A percentile compares a stretch with the other conserved stretches of the same genome.
These are phyloP conservation scores for Cheilosia soror DNA, from an alignment of 2,888 invertebrate genomes.

Conservation along the genomic window DNA sequence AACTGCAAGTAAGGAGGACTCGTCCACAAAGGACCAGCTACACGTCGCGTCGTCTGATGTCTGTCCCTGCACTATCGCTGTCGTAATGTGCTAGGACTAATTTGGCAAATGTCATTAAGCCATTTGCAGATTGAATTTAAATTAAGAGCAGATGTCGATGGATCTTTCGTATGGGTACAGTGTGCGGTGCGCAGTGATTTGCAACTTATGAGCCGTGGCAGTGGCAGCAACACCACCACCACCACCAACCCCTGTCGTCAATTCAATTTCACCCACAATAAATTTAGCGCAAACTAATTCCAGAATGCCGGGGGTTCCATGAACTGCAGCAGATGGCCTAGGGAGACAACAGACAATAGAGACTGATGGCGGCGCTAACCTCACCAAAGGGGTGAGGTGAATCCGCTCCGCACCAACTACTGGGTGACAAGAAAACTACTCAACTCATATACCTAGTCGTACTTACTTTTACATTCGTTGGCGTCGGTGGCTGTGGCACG, in stretches of 20 bases:
- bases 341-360: constrained; percentile 44
- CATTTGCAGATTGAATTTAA: constrained; percentile 76
- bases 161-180: neutral
- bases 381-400: constrained; percentile 32
- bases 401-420: neutral
- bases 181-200: too few species aligned
- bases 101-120: constrained; percentile 75
- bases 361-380: constrained; percentile 50
- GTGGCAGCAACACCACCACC: neutral
- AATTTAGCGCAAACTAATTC: constrained; percentile 73
- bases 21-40: constrained; percentile 31
- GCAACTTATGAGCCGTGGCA: too few species aligned
- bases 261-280: constrained; percentile 72
- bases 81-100: constrained; percentile 52
- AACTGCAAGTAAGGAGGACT: constrained; percentile 6
- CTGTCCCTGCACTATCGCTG: too few species aligned
- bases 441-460: constrained; percentile 18
- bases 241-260: constrained; percentile 42
- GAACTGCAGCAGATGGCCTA: constrained; percentile 61
- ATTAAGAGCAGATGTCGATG: constrained; percentile 74
- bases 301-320: constrained; percentile 35
- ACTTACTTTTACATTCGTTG: constrained; percentile 99
- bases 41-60: constrained; percentile 47
- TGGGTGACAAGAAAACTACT: constrained; percentile 14
- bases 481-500: constrained; percentile 97